These are phyloP conservation scores for Dromaius novaehollandiae DNA, from an alignment of 2,113 vertebrate species.

Conservation along the genomic window DNA sequence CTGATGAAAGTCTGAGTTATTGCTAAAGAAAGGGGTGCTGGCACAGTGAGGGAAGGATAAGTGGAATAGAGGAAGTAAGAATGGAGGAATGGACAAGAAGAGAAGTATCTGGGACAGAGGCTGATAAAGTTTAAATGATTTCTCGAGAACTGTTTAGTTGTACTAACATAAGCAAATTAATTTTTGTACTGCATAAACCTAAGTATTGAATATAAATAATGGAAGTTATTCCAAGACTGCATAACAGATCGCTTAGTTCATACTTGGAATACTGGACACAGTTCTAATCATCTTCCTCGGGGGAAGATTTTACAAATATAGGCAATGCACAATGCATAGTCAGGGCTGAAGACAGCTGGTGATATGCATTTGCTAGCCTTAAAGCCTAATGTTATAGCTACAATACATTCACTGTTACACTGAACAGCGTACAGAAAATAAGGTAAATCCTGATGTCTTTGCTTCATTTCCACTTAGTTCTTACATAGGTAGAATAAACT, in stretches of 20 bases:
- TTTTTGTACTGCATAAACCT: background rate
- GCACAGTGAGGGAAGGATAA: background rate
- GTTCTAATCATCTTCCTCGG: background rate
- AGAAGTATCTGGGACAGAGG: background rate
- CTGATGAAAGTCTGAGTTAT: background rate
- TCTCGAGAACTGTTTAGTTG: slow-evolving; percentile 17
- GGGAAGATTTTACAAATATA: slow-evolving; percentile 19
- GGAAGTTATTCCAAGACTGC: slow-evolving; percentile 36
- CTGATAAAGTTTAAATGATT: background rate
- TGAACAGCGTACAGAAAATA: background rate
- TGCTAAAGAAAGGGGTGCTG: background rate
- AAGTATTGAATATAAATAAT: slow-evolving; percentile 20
- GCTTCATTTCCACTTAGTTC: background rate
- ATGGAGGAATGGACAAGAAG: background rate
- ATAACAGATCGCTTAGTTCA: slow-evolving; percentile 25
- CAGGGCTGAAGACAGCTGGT: background rate
- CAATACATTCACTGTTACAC: background rate
- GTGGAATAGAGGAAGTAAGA: background rate
- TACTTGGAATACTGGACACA: background rate
- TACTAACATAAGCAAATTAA: slow-evolving; percentile 6
- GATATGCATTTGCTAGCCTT: background rate
- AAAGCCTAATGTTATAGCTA: background rate
- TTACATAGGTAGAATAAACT: background rate
- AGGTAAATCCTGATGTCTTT: background rate
- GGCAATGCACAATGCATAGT: background rate